Base-by-base conservation (phyloP, 2,888 invertebrate genomes). In the Leptopilina myrica region DNA sequence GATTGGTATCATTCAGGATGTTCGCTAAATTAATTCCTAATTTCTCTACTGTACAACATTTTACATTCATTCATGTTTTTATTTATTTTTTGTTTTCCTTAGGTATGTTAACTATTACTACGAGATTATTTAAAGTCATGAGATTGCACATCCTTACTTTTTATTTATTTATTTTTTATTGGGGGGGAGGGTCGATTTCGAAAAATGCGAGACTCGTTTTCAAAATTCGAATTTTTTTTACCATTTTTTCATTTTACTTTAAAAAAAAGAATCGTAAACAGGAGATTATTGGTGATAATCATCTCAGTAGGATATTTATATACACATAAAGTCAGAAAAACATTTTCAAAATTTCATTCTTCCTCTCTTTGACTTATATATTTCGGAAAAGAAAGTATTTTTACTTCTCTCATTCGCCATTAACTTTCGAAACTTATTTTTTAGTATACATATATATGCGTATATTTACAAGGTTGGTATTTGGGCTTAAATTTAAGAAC, bases 21-120 rank as follows among this genome's bases (percentile, higher is more conserved):
- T 83, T 87, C 69, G 76, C 65, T 81, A 83, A 43, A 86, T 81
- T 90, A 90, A 90, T 90, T 91, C 90, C 90, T 90, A 91, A 90
- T 87, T 87, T 83, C 79, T 87, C 91, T 91, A 91, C 89, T 91
- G 90, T 91, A 91, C 91, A 91, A 90, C 91, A 91, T 91, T 91
- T 90, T 91, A 91, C 91, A 91, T 85, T 88, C 87, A 87, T 82
- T 78, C 81, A 83, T 84, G 9, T 49, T 49, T 49, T 49, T 5
- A 43, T 43, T 49, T 49, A 11, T 49, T 49, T 49, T 49, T 49
- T 49, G 9, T 9, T 79, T 85, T 86, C 83, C 86, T 86, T 87
- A 86, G 84, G 85, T 88, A 89, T 88, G 86, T 89, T 86, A 86
- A 87, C 88, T 87, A 89, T 82, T 43, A 79, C 90, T 91, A 91